Evolutionary conservation across 2,888 invertebrate species (phyloP).

Genomic region (Trissolcus japonicus): DNA sequence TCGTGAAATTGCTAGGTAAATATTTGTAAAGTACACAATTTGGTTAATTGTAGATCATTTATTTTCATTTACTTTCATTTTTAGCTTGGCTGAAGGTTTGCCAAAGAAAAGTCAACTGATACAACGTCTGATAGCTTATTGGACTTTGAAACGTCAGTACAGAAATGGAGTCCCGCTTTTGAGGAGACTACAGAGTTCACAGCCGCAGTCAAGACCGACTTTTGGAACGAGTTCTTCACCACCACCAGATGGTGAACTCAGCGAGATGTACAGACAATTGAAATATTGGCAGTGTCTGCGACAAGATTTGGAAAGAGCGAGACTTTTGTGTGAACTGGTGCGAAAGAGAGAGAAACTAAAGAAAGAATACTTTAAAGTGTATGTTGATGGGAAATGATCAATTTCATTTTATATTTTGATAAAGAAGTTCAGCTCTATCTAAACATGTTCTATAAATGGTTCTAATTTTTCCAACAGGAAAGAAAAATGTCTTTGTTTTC

Average conservation of each 20-base stretch:
- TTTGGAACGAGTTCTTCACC: conserved; percentile 68
- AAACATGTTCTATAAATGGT: conserved; percentile 9
- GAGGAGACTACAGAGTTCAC: conserved; percentile 85
- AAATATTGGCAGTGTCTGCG: conserved; percentile 96
- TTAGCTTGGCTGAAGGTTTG: conserved; percentile 74
- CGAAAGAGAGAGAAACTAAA: conserved; percentile 97
- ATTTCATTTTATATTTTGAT: not conserved
- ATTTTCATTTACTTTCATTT: not conserved
- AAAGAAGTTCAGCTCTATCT: not conserved
- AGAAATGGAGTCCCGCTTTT: conserved; percentile 97
- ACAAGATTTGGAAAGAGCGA: conserved; percentile 94
- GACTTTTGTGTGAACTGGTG: conserved; percentile 93
- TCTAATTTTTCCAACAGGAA: conserved; percentile 76
- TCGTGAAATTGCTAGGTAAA: conserved; percentile 89
- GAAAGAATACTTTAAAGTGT: conserved; percentile 87
- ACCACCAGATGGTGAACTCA: conserved; percentile 72
- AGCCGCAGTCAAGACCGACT: conserved; percentile 72
- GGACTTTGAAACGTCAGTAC: conserved; percentile 96
- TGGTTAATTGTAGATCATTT: not conserved
- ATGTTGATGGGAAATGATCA: conserved; percentile 58
- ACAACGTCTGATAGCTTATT: conserved; percentile 93
- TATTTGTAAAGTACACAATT: not conserved
- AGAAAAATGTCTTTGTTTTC: conserved; percentile 87
- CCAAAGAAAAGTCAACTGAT: conserved; percentile 91
- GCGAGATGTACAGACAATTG: conserved; percentile 88